Conservation (phyloP, 1,140 invertebrate species). For the Tetramorium alpestre region DNA sequence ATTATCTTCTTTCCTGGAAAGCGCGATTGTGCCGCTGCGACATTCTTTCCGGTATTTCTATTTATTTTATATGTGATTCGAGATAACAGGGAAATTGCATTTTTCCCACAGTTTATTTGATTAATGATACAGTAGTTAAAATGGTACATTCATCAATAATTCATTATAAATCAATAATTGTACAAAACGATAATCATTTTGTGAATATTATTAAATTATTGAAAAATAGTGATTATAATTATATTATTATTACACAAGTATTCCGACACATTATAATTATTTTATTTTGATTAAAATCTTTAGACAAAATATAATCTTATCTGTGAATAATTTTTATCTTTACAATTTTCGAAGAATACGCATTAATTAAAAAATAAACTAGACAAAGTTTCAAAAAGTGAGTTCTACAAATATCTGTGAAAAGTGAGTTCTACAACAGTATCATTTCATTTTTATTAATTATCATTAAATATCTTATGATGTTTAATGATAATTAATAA, state of each 20-base stretch:
- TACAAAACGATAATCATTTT: not conserved
- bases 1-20: slow-evolving; percentile 20
- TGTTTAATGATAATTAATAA: not conserved
- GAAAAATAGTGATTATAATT: not conserved
- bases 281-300: not conserved
- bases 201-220: not conserved
- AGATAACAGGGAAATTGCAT: not conserved
- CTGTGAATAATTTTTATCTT: too few relatives aligned
- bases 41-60: not conserved
- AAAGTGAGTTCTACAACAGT: not conserved
- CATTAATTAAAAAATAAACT: not conserved
- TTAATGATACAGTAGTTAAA: not conserved
- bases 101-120: not conserved
- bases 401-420: too few relatives aligned
- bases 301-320: not conserved
- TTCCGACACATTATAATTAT: not conserved
- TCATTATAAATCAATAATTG: not conserved
- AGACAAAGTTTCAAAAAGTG: not conserved
- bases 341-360: not conserved
- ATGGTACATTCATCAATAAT: not conserved
- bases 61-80: not conserved
- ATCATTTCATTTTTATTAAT: too few relatives aligned
- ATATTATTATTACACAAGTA: not conserved
- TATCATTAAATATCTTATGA: not conserved
- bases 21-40: not conserved